These are phyloP conservation scores for Pseudeuparius sepicola DNA, from an alignment of 2,888 invertebrate genomes.

Conservation along the genomic window DNA sequence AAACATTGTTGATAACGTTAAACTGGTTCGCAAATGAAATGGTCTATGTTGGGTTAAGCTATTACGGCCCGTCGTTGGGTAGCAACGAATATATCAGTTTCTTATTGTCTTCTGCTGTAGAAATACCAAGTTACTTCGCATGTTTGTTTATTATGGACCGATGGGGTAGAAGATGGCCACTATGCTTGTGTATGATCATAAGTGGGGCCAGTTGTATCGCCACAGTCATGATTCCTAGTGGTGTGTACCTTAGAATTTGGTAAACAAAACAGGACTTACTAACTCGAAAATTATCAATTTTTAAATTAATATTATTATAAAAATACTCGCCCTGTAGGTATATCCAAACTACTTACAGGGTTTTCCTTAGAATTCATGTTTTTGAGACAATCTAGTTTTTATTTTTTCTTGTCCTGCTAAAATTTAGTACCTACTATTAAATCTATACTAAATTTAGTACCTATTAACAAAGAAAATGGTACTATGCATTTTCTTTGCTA, in stretches of 20 bases:
- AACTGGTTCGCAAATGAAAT: slow-evolving; percentile 92
- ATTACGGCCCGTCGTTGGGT: slow-evolving; percentile 83
- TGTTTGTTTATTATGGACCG: slow-evolving; percentile 86
- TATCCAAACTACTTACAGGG: too few species aligned
- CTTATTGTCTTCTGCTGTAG: slow-evolving; percentile 75
- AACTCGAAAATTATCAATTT: too few species aligned
- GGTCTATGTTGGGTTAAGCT: slow-evolving; percentile 84
- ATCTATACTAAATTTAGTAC: too few species aligned
- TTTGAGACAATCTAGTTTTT: too few species aligned
- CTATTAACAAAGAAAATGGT: too few species aligned
- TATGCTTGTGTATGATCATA: slow-evolving; percentile 75
- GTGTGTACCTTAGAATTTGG: too few species aligned
- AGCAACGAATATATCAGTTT: slow-evolving; percentile 84
- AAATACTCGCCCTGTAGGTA: too few species aligned
- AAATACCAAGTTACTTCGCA: slow-evolving; percentile 78
- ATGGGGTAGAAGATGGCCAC: slow-evolving; percentile 80
- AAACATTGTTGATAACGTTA: slow-evolving; percentile 74
- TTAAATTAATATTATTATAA: too few species aligned
- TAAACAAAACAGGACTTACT: background rate
- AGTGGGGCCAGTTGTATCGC: slow-evolving; percentile 78
- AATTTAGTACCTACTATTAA: too few species aligned
- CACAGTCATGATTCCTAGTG: slow-evolving; percentile 71
- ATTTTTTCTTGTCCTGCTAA: too few species aligned
- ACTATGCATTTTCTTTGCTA: too few species aligned
- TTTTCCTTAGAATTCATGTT: too few species aligned